Base-by-base conservation (phyloP, 2,797 vertebrate genomes). In the Trichosurus vulpecula region DNA sequence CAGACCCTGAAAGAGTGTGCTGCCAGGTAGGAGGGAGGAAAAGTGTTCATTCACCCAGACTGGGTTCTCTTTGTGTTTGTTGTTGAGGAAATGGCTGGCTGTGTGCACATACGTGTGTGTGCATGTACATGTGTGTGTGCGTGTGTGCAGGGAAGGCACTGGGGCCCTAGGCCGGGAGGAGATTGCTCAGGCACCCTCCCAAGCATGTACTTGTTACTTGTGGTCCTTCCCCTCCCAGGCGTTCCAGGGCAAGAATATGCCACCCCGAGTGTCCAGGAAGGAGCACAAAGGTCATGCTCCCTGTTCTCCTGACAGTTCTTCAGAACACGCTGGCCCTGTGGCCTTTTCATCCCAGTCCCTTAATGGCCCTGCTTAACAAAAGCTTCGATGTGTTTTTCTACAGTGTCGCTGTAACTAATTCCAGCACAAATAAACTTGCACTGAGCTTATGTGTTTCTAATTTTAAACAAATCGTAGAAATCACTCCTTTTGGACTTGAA, bases 301-400 rank as follows among this genome's bases (percentile, higher is more conserved):
- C 31, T 35, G 58, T n/a, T 66, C 35, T 19, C 61, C 3, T 11
- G 57, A 3, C 57, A 3, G 11, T 58, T 12, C 57, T 58, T 29
- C 35, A 5, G 35, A 16, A 6, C 35, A 66, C 14, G 11, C 58
- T 0, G 12, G 58, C 58, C 10, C 56, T 57, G 56, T 57, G 56
- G 56, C 56, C 1, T 5, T 8, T 35, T 0, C 61, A 0, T n/a
- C 14, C 61, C 35, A 2, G 13, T 6, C 16, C 11, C 4, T 22
- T 74, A 16, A 41, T 74, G 61, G 35, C 61, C 61, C 35, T 35
- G 58, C 58, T 58, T 58, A 58, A 30, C 30, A 31, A 58, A 57
- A 13, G 31, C 57, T 58, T 61, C 12, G 4, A 1, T 61, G 61
- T 74, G 35, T 74, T n/a, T 19, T 19, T n/a, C 35, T 19, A 6